Evolutionary conservation across 2,797 vertebrate genomes (phyloP), one percentile per base, ranked within the genome.

Genomic region (Cyprinodon diabolis): DNA sequence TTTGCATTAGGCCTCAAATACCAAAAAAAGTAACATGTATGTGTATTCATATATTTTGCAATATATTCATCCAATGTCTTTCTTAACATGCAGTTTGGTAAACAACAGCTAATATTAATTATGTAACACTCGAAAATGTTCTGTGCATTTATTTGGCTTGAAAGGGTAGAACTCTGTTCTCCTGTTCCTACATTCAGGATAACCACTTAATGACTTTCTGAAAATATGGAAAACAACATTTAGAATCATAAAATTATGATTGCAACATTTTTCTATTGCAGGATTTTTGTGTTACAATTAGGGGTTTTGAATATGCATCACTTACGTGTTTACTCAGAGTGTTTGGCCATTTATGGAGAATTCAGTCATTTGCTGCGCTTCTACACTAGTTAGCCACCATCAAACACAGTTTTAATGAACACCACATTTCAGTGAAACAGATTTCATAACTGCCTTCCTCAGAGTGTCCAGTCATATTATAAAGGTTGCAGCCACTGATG

Each of bases 201-300:
- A 23, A 49, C 52, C 12, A 74, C 11, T 11, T 60, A 8, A 37
- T 13, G 63, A 45, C 54, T 55, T 8, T 35, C 10, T 35, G 52
- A 57, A 43, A 72, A 51, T 9, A 65, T 52, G 66, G 55, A 76
- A 58, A 70, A 7, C 66, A 55, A 10, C 17, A 48, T 65, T 68
- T 67, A 9, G 75, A 14, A 62, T 52, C 23, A 8, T 66, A 56
- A 67, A 69, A 12, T 4, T 45, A 45, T 30, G 30, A 30, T 30
- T 30, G 30, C 30, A 30, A 30, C 30, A 30, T 30, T 30, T 30
- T 30, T 30, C 30, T 30, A 30, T 30, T 30, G 30, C 30, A 30
- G 30, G 30, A 30, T 30, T 30, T 30, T 30, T 30, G 30, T 30
- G 30, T 30, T 30, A 30, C 30, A 30, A 30, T 30, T 30, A 30